A percentile compares a stretch with the other conserved stretches of the same genome.
These are phyloP conservation scores for Malurus cyaneus DNA, from an alignment of 2,113 vertebrate genomes.

Conservation along the genomic window DNA sequence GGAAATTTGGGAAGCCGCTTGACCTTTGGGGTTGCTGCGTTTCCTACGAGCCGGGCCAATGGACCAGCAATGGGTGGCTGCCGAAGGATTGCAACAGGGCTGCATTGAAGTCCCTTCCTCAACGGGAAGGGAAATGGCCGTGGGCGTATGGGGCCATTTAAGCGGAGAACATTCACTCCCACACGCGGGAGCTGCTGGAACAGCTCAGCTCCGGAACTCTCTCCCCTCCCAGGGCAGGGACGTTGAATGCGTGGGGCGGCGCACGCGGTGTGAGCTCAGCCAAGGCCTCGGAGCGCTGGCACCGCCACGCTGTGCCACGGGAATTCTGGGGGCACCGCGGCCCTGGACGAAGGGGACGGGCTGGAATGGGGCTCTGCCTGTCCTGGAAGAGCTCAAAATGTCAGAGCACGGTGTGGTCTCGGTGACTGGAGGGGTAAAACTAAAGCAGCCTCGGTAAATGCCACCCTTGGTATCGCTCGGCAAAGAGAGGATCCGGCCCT, in stretches of 20 bases:
- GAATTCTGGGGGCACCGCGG: neutral
- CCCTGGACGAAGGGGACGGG: neutral
- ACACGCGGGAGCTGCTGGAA: slow-evolving; percentile 13
- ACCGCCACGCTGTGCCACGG: neutral
- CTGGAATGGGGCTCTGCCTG: neutral
- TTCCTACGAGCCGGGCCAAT: fast-evolving
- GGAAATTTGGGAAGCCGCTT: neutral
- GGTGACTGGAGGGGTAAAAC: neutral
- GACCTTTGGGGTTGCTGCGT: neutral
- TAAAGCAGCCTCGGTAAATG: neutral
- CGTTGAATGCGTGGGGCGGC: neutral
- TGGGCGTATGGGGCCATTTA: slow-evolving; percentile 21
- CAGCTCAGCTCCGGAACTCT: neutral
- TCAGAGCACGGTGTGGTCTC: neutral
- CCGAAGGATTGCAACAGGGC: neutral
- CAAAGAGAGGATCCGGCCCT: neutral
- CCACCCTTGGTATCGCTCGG: fast-evolving
- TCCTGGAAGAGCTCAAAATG: neutral
- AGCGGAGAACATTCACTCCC: neutral
- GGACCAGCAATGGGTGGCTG: neutral
- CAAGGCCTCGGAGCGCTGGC: neutral
- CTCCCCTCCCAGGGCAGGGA: neutral
- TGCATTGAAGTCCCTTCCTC: neutral
- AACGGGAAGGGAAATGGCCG: neutral
- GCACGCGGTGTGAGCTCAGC: neutral